Conservation (phyloP, 2,113 vertebrate genomes). For the Lepidothrix coronata region DNA sequence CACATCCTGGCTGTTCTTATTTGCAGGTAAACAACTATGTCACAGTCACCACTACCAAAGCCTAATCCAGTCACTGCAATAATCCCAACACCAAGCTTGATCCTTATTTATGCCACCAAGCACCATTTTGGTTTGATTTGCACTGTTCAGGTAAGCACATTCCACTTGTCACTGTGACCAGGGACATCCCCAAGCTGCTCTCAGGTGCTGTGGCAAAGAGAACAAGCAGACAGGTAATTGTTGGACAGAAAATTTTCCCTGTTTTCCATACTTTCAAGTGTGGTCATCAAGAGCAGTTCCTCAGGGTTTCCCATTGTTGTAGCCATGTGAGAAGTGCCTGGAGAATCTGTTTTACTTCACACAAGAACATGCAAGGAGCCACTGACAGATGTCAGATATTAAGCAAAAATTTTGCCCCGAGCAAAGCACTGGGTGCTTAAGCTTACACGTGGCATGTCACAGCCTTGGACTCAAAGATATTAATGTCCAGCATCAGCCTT, state of each 20-base stretch:
- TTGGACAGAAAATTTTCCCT: background rate
- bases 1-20: no score
- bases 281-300: background rate
- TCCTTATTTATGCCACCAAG: background rate
- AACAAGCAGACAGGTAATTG: background rate
- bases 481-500: background rate
- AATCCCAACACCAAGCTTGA: background rate
- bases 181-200: background rate
- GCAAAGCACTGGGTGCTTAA: constrained; percentile 20
- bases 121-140: background rate
- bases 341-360: background rate
- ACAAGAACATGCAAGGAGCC: background rate
- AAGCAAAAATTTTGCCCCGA: constrained; percentile 20
- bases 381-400: constrained; percentile 47
- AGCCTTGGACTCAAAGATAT: constrained; percentile 21
- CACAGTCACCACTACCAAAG: background rate
- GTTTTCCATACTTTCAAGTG: background rate
- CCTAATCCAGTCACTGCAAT: background rate
- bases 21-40: background rate
- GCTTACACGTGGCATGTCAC: background rate
- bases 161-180: fast-evolving
- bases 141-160: background rate
- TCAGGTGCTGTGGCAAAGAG: background rate
- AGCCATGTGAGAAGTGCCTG: background rate
- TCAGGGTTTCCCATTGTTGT: background rate